Evolutionary conservation across 2,113 vertebrate species (phyloP), one percentile per base, ranked within the genome.

Genomic region (Aegithalos caudatus): DNA sequence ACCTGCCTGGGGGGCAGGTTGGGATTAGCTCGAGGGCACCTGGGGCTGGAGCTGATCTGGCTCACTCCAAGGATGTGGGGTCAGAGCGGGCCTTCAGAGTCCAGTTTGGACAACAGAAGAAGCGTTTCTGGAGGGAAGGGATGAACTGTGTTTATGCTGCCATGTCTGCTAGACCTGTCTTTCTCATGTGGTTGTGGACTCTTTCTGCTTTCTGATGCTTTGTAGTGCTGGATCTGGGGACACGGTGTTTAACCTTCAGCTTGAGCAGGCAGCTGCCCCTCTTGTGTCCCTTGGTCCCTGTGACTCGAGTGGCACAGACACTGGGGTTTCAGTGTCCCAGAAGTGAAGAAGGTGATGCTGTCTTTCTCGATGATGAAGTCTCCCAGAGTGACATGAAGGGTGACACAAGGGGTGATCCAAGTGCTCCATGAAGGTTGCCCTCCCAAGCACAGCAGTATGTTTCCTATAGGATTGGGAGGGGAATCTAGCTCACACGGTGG

Each of bases 341-440:
- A 51, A 6, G 4, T 19, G 33, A 54, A 71, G 58, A 82, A 85
- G 61, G 24, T 37, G 71, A 45, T 1, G 1, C 22, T 37, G 38
- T 67, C 57, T 61, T 60, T n/a, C 11, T 51, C 0, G 0, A 0
- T 29, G 37, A 14, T 58, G 33, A 44, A 28, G 17, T 72, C 19
- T 85, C 40, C 28, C 37, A 57, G 28, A 79, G 44, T 27, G 18
- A 31, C 12, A 11, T 8, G 35, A 66, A 19, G 22, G 5, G 53
- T 31, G 22, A 25, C 12, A 20, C 6, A 13, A 57, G 20, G 12
- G 4, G 4, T 33, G 25, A 47, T 25, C 7, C 56, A 66, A 50
- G 24, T 66, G n/a, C 16, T 35, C 18, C 2, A 0, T 33, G 21
- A 11, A 53, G 9, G 25, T 42, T 79, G 51, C 14, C 28, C 3